Evolutionary conservation across 2,797 vertebrate species (phyloP), one percentile per base, ranked within the genome.

Genomic region (Typhlichthys eigenmanni): DNA sequence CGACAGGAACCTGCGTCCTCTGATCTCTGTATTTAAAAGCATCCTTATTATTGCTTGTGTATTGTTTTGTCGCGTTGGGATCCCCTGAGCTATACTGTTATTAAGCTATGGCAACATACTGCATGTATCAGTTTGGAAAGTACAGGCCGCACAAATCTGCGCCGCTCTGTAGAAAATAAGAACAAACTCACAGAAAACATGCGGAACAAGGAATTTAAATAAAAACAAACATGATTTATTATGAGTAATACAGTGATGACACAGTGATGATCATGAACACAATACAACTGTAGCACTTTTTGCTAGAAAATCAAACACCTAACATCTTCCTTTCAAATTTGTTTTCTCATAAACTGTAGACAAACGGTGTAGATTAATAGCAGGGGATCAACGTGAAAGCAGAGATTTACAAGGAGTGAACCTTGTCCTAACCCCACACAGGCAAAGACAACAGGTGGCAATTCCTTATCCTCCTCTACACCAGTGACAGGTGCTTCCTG

Each of bases 401-500:
- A 0, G 13, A 68, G 68, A 58, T 79, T 76, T 74, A 79, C 75
- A 72, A 75, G 14, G 63, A 64, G 62, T 75, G 78, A 56, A 82
- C 76, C 79, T 79, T 24, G 34, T 48, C 50, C 47, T 84, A 77
- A 87, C 85, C 76, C 65, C 38, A 10, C 1, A 58, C 45, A 6
- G 54, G 52, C 50, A 76, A 72, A 79, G 79, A 79, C 82, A 85
- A 64, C 84, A 85, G 84, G 87, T 82, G 85, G 84, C 70, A 79
- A 68, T 86, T 55, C 49, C 48, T 32, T 87, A 80, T 76, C 69
- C 69, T 69, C 59, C 11, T 13, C 66, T 13, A 56, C 55, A 46
- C 11, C 70, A 71, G 59, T 83, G 85, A 80, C 87, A 89, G 89
- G 87, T 88, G 89, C 82, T 89, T 91, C 89, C 87, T 80, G 74